Evolutionary conservation across 2,888 invertebrate genomes (phyloP).

Genomic region (Ctenicera cuprea): DNA sequence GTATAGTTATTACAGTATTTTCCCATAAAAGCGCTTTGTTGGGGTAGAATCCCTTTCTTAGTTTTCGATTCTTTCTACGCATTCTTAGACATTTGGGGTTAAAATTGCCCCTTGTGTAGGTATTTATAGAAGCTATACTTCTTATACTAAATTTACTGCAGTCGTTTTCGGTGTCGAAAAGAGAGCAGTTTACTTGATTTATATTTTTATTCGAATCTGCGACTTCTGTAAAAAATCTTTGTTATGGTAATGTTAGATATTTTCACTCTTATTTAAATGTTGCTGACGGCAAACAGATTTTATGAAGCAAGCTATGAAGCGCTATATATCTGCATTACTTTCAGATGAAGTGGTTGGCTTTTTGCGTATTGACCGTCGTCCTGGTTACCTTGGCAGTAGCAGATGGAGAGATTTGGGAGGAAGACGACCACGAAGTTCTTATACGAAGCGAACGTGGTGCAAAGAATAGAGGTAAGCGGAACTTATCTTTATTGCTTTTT

Average conservation of each 20-base stretch:
- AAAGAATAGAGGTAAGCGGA: slow-evolving; percentile 80
- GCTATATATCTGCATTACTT: slow-evolving; percentile 55
- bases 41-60: background rate
- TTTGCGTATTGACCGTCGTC: slow-evolving; percentile 73
- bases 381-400: slow-evolving; percentile 75
- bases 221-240: slow-evolving; percentile 20
- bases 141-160: slow-evolving; percentile 27
- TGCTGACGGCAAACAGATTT: slow-evolving; percentile 12
- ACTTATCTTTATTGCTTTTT: background rate
- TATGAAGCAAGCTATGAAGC: slow-evolving; percentile 1
- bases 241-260: slow-evolving; percentile 41
- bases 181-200: slow-evolving; percentile 42
- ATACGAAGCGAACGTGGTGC: slow-evolving; percentile 88
- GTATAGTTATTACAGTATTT: background rate
- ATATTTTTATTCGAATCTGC: slow-evolving; percentile 38
- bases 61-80: background rate
- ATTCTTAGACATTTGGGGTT: background rate
- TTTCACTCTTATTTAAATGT: slow-evolving; percentile 23
- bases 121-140: slow-evolving; percentile 24
- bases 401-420: slow-evolving; percentile 86
- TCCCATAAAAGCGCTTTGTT: background rate
- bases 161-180: slow-evolving; percentile 25
- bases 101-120: slow-evolving; percentile 19
- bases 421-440: slow-evolving; percentile 86
- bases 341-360: slow-evolving; percentile 74